Percentiles rank a stretch among this genome's conserved stretches.
These are phyloP conservation scores for Callopanchax toddi DNA, from an alignment of 2,113 vertebrate genomes.

Conservation along the genomic window DNA sequence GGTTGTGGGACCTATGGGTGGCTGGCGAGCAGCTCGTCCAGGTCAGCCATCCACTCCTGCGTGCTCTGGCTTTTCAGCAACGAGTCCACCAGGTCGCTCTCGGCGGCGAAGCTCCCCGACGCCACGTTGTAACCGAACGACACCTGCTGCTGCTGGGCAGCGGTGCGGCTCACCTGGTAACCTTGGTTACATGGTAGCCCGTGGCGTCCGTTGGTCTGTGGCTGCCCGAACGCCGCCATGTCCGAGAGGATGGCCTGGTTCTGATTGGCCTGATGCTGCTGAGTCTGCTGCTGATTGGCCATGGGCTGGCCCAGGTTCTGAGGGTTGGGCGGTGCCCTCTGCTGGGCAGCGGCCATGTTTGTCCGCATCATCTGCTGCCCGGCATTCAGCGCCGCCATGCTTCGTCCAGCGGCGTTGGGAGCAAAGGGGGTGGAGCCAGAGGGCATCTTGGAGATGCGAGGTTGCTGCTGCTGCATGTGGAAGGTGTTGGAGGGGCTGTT, in stretches of 20 bases:
- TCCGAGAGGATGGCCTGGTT: constrained; percentile 85
- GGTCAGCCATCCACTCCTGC: constrained; percentile 96
- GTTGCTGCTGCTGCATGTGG: constrained; percentile 86
- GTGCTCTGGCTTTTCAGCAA: constrained; percentile 94
- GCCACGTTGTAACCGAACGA: constrained; percentile 87
- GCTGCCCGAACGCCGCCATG: constrained; percentile 86
- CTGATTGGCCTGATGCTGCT: constrained; percentile 84
- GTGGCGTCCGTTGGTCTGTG: constrained; percentile 78
- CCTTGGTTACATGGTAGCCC: constrained; percentile 90
- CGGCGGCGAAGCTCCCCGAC: constrained; percentile 85
- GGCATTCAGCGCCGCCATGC: constrained; percentile 84
- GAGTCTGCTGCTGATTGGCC: constrained; percentile 79
- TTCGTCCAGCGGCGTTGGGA: constrained; percentile 79
- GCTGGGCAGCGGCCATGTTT: constrained; percentile 69
- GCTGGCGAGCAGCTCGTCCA: constrained; percentile 92
- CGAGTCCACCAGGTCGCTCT: constrained; percentile 93
- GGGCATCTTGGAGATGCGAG: constrained; percentile 88
- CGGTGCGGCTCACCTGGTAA: constrained; percentile 86
- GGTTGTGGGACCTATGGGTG: constrained; percentile 76
- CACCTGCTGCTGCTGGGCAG: constrained; percentile 86
- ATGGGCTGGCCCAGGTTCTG: constrained; percentile 67
- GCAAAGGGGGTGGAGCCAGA: constrained; percentile 75
- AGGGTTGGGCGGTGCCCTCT: constrained; percentile 63
- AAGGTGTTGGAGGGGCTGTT: constrained; percentile 76
- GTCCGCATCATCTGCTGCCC: constrained; percentile 85